phyloP scores from a whole-genome alignment of 2,888 invertebrate species.

The Erpobdella octoculata region DNA sequence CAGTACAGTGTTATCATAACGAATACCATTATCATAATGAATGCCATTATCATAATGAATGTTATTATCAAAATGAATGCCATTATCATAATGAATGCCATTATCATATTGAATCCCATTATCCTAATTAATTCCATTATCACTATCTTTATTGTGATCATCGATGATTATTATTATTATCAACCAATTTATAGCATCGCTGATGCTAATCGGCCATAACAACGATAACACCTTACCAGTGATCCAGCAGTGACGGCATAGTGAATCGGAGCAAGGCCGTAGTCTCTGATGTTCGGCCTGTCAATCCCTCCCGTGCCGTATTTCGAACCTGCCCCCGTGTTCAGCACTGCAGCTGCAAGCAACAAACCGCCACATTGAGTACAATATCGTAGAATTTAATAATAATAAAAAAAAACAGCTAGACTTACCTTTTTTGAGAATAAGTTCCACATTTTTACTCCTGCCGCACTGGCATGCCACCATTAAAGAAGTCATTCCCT shows the following conservation, averaged over 20 bases:
- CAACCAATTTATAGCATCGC: too few relatives aligned
- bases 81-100: too few relatives aligned
- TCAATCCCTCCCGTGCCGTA: conserved; percentile 15
- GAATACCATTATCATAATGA: too few relatives aligned
- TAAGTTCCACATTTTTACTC: conserved; percentile 50
- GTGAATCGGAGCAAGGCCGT: not conserved
- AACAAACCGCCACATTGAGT: not conserved
- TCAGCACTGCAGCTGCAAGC: not conserved
- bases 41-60: too few relatives aligned
- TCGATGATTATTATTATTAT: too few relatives aligned
- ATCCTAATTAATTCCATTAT: too few relatives aligned
- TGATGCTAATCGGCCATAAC: too few relatives aligned
- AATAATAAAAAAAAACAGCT: not conserved
- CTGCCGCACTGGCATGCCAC: conserved; percentile 51
- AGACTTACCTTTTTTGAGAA: conserved; percentile 39
- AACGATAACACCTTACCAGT: conserved; percentile 7
- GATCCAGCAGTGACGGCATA: not conserved
- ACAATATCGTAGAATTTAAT: not conserved
- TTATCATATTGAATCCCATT: too few relatives aligned
- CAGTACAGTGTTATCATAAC: too few relatives aligned
- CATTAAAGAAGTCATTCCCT: conserved; percentile 52
- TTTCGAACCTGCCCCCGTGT: not conserved
- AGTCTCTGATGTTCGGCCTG: conserved; percentile 13
- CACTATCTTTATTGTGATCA: too few relatives aligned
- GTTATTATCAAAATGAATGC: too few relatives aligned